These are phyloP conservation scores for Poicephalus meyeri DNA, from an alignment of 2,113 vertebrate species.

Conservation along the genomic window DNA sequence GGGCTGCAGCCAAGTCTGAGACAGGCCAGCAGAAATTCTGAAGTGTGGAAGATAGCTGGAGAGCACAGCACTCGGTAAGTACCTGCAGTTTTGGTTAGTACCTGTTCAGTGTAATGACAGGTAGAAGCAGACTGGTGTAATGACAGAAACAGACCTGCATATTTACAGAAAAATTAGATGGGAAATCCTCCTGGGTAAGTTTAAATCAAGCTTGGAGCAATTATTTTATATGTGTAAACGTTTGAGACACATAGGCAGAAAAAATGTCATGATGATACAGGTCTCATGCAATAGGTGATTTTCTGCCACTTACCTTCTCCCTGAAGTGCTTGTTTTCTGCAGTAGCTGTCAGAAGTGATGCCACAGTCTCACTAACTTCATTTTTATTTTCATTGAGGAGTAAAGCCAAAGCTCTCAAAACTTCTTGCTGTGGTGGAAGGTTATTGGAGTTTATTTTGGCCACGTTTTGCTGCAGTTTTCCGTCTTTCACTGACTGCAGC, in stretches of 20 bases:
- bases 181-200: background rate
- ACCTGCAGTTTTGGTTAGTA: background rate
- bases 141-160: background rate
- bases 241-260: background rate
- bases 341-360: slow-evolving; percentile 80
- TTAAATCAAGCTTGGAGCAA: background rate
- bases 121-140: background rate
- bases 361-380: slow-evolving; percentile 79
- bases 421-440: slow-evolving; percentile 80
- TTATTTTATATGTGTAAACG: background rate
- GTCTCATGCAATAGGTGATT: background rate
- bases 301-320: slow-evolving; percentile 82
- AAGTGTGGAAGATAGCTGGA: background rate
- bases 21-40: background rate
- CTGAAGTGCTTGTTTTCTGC: slow-evolving; percentile 82
- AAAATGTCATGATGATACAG: background rate
- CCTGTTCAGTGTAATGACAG: background rate
- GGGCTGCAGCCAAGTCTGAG: background rate
- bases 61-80: background rate
- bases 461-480: slow-evolving; percentile 76
- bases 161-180: background rate
- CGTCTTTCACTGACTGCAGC: slow-evolving; percentile 76
- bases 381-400: slow-evolving; percentile 83
- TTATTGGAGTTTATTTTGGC: slow-evolving; percentile 73
- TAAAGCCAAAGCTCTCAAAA: slow-evolving; percentile 82